These are phyloP conservation scores for Pterocles gutturalis DNA, from an alignment of 2,113 vertebrate genomes.

Conservation along the genomic window DNA sequence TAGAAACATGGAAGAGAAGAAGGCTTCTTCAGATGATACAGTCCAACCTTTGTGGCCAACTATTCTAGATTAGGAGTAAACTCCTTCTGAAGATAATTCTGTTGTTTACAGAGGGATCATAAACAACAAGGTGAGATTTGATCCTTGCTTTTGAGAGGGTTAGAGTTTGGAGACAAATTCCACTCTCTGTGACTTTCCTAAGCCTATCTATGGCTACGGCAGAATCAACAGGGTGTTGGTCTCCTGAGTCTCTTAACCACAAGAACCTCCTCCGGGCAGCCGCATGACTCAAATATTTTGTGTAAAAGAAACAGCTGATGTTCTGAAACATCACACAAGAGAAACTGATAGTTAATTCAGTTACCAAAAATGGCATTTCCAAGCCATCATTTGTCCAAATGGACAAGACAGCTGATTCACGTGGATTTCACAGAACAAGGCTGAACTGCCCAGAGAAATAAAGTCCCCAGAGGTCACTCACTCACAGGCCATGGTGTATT, in stretches of 20 bases:
- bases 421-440: neutral
- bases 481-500: neutral
- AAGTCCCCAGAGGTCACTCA: neutral
- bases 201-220: neutral
- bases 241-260: neutral
- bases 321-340: neutral
- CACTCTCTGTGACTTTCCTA: neutral
- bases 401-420: neutral
- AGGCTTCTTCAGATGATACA: neutral
- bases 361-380: neutral
- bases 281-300: rapidly evolving
- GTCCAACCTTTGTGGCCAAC: rapidly evolving
- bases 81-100: neutral
- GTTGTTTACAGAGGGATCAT: neutral
- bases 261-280: neutral
- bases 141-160: neutral
- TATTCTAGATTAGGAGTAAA: neutral
- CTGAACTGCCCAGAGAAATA: neutral
- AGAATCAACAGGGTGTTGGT: neutral
- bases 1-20: neutral
- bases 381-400: neutral
- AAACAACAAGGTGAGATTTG: neutral
- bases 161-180: neutral
- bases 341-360: neutral
- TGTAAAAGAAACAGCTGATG: neutral